Evolutionary conservation across 53 echinoderm and acorn worm species (phyloP), one percentile per base, ranked within the genome.

Genomic region (Arbacia lixula): DNA sequence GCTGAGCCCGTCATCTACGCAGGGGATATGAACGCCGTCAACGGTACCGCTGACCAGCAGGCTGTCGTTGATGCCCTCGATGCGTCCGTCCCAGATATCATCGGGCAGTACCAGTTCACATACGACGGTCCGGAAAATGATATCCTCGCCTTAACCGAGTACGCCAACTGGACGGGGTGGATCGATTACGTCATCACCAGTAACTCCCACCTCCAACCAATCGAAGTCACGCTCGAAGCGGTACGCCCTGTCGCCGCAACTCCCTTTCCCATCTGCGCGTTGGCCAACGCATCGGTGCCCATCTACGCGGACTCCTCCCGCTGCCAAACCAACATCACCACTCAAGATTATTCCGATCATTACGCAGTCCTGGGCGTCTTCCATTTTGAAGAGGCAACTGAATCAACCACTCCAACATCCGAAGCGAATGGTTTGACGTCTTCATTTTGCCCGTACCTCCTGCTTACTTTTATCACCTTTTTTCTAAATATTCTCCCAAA

Each of bases 281-380:
- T 56, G 21, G 81, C 68, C 55, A 19, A 74, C 24, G 58, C 68
- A 5, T 16, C 38, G 4, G 39, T 46, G 3, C 86, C 84, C 22
- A 68, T 56, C 12, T 94, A 90, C 61, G 92, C 92, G 6, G 68
- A 91, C 22, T 85, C 88, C 26, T 38, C 64, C 1, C 26, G 68
- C 16, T 95, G 95, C 62, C 55, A 36, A 1, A 33, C 33, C 53
- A 34, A 71, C 5, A 76, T 72, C 51, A 60, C 38, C 6, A 79
- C 93, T 12, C 62, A 71, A 0, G 95, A 95, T 66, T 62, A 93
- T 3, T 60, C 95, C 0, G 95, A 95, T 78, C 95, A 95, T 54
- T 95, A 84, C 33, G 79, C 93, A 6, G 95, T 95, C 4, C 38
- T 93, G 20, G 95, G 89, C 0, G 71, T 90, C 24, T 88, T 95